Conservation (phyloP, 2,888 invertebrate species). For the Heliconius ismenius region DNA sequence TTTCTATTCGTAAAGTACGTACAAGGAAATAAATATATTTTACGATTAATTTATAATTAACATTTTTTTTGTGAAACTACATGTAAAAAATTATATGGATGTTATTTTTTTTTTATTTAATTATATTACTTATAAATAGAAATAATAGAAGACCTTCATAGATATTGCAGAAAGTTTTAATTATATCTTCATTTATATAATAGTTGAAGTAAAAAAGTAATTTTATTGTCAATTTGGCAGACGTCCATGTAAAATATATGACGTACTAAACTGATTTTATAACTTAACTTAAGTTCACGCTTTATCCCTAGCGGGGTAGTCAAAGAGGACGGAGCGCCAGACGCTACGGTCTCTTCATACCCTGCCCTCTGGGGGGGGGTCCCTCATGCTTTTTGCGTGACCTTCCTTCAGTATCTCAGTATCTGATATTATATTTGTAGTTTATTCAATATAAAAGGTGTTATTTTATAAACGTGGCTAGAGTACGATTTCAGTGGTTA, state of each 20-base stretch:
- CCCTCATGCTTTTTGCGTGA: too few relatives aligned
- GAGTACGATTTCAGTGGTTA: constrained; percentile 3
- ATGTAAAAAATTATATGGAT: background rate
- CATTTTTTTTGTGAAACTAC: background rate
- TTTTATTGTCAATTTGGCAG: background rate
- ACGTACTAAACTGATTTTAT: background rate
- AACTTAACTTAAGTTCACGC: too few relatives aligned
- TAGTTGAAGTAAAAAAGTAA: background rate
- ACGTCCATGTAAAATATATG: background rate
- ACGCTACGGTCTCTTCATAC: too few relatives aligned
- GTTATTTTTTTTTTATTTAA: background rate
- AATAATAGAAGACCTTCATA: too few relatives aligned
- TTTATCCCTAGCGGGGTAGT: too few relatives aligned
- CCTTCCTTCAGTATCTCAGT: too few relatives aligned
- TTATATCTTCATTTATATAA: background rate
- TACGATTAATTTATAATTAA: background rate
- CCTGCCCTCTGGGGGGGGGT: too few relatives aligned
- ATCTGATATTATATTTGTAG: background rate
- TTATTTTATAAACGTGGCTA: constrained; percentile 19
- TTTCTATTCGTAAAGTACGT: background rate
- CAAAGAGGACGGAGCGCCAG: too few relatives aligned
- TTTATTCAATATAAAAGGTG: constrained; percentile 17
- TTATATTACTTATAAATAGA: background rate
- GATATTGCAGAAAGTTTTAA: background rate
- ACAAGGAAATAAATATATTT: background rate